These are phyloP conservation scores for Lagria hirta DNA, from an alignment of 2,888 invertebrate genomes.

Conservation along the genomic window DNA sequence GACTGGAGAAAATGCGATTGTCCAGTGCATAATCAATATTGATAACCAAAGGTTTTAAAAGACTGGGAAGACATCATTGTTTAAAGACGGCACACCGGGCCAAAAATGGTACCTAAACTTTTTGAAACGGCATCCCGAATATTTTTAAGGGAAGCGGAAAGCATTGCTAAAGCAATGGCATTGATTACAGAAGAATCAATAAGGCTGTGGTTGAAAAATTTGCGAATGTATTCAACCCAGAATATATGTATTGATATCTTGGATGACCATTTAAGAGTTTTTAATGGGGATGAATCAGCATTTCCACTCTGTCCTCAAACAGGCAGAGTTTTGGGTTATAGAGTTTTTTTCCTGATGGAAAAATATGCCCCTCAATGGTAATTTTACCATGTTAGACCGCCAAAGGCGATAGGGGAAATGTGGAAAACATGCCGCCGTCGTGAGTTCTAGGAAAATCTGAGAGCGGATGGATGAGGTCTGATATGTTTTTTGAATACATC, in stretches of 20 bases:
- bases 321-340: conserved; percentile 20
- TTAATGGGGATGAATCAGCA: conserved; percentile 44
- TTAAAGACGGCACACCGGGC: conserved; percentile 26
- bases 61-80: conserved; percentile 5
- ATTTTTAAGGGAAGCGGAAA: conserved; percentile 36
- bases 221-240: conserved; percentile 34
- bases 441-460: conserved; percentile 34
- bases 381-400: conserved; percentile 32
- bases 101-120: conserved; percentile 42
- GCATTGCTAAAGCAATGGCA: conserved; percentile 38
- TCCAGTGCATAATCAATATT: conserved; percentile 33
- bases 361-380: conserved; percentile 26
- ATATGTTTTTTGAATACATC: conserved; percentile 36
- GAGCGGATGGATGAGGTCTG: conserved; percentile 33
- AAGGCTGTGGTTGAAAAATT: conserved; percentile 40
- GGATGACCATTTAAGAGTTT: conserved; percentile 34
- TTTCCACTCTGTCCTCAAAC: conserved; percentile 40
- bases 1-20: conserved; percentile 36
- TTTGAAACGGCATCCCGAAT: conserved; percentile 32
- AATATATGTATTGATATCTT: conserved; percentile 35
- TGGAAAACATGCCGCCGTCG: conserved; percentile 25
- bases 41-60: conserved; percentile 1
- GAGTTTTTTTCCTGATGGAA: conserved; percentile 16
- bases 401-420: conserved; percentile 27
- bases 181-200: conserved; percentile 39